A percentile compares a stretch with the other conserved stretches of the same genome.
These are phyloP conservation scores for Cephonodes hylas DNA, from an alignment of 2,888 invertebrate genomes.

Conservation along the genomic window DNA sequence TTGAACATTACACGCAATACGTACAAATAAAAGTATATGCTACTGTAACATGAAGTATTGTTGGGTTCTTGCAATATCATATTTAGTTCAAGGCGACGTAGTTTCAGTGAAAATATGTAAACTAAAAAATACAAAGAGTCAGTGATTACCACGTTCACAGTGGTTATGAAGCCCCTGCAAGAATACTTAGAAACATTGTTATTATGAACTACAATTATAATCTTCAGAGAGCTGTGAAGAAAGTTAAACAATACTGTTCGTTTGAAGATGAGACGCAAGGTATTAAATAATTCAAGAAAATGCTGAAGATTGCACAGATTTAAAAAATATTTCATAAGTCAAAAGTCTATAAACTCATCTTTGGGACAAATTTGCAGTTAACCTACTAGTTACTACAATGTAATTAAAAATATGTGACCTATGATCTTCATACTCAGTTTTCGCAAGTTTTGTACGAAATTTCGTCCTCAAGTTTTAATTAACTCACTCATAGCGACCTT, in stretches of 20 bases:
- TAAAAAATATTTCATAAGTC: too few species aligned
- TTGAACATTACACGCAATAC: neutral
- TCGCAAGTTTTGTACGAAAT: too few species aligned
- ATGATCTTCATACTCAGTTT: too few species aligned
- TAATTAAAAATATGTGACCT: too few species aligned
- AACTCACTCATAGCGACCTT: conserved; percentile 26
- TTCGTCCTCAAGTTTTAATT: conserved; percentile 18
- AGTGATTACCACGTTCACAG: conserved; percentile 3
- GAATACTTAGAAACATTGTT: neutral
- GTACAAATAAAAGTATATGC: neutral
- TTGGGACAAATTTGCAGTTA: too few species aligned
- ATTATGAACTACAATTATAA: neutral
- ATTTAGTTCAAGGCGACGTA: conserved; percentile 1
- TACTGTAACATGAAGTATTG: neutral
- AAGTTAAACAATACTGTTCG: neutral
- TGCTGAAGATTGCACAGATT: neutral
- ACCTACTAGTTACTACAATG: too few species aligned
- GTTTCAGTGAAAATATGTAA: neutral
- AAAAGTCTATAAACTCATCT: too few species aligned
- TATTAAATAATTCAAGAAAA: too few species aligned
- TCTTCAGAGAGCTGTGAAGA: neutral
- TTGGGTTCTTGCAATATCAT: neutral
- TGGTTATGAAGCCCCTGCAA: neutral
- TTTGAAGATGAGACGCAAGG: too few species aligned
- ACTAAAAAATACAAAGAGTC: neutral